A percentile compares a stretch with the other conserved stretches of the same genome.
Conservation (phyloP, 2,113 vertebrate genomes). For the Grammomys dolichurus region DNA sequence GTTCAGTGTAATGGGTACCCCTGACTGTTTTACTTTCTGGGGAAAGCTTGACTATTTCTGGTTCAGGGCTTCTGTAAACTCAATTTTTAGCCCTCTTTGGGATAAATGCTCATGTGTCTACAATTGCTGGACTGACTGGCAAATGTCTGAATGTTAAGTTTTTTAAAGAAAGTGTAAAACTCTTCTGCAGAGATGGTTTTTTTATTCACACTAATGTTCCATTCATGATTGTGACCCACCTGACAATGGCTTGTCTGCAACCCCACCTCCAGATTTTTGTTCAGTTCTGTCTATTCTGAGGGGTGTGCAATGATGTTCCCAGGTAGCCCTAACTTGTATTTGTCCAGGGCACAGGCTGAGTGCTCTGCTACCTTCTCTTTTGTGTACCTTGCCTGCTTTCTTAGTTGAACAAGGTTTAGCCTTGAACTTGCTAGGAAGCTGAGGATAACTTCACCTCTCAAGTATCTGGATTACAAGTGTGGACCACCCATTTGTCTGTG, state of each 20-base stretch:
- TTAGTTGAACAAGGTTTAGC: too few species aligned
- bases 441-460: background rate
- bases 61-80: background rate
- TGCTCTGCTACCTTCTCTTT: too few species aligned
- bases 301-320: too few species aligned
- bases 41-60: fast-evolving
- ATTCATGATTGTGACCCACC: too few species aligned
- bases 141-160: background rate
- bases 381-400: too few species aligned
- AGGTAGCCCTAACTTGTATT: too few species aligned
- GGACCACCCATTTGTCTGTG: background rate
- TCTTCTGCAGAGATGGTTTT: background rate
- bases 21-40: background rate
- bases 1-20: background rate
- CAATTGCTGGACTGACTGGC: background rate
- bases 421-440: background rate
- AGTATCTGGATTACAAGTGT: background rate
- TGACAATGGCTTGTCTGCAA: too few species aligned
- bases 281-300: too few species aligned
- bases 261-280: too few species aligned
- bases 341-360: too few species aligned
- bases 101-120: background rate
- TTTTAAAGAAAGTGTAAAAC: background rate
- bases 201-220: too few species aligned
- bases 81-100: background rate